Evolutionary conservation across 2,797 vertebrate genomes (phyloP).

Genomic region (Lagothrix lagotricha): DNA sequence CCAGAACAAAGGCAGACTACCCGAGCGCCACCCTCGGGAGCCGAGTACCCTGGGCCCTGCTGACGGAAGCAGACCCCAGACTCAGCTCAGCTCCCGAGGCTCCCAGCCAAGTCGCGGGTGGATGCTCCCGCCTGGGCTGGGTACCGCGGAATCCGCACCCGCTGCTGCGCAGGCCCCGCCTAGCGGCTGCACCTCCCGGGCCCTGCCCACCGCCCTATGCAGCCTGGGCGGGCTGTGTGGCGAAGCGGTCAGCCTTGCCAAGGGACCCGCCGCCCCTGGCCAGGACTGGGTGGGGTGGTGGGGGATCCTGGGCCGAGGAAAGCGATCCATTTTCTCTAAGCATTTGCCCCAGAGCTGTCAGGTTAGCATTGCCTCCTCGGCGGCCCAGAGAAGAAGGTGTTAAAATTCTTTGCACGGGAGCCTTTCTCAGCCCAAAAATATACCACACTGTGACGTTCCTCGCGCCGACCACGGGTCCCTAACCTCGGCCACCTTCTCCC

Average conservation of each 20-base stretch:
- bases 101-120: not conserved
- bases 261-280: not conserved
- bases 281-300: not conserved
- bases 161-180: not conserved
- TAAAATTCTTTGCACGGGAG: not conserved
- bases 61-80: not conserved
- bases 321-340: slow-evolving; percentile 63
- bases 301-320: not conserved
- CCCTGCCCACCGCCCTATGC: not conserved
- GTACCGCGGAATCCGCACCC: not conserved
- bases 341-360: slow-evolving; percentile 41
- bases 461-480: not conserved
- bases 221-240: not conserved
- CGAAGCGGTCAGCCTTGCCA: not conserved
- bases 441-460: not conserved
- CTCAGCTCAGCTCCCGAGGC: not conserved
- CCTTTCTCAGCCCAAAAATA: slow-evolving; percentile 2
- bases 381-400: slow-evolving; percentile 35
- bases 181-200: not conserved
- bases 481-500: slow-evolving; percentile 54
- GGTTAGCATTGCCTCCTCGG: not conserved
- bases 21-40: not conserved
- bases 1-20: slow-evolving; percentile 41
- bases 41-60: not conserved
- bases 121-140: not conserved